Base-by-base conservation (phyloP, 2,888 invertebrate genomes). In the Dicycla oo region DNA sequence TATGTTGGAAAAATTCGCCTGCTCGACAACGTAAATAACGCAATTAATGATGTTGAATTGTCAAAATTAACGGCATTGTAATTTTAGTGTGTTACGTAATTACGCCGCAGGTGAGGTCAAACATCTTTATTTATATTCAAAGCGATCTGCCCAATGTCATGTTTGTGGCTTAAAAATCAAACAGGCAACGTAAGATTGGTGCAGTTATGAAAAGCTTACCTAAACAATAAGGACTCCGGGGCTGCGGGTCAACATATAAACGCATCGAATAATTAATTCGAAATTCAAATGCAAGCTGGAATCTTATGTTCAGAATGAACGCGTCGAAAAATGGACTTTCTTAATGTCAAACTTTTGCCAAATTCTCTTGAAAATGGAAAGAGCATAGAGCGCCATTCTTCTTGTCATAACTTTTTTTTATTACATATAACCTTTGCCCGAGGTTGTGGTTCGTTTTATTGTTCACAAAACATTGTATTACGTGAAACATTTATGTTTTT, bases 371-470 rank as follows among this genome's bases (percentile, higher is more conserved):
- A 49, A 70, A 78, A 70, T 45, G 49, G 54, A 66, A 69, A 57
- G 18, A 63, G 54, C 57, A 60, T 30, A 45, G 75, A n/a, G 49
- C 53, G 51, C n/a, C 62, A 67, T 77, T 77, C 7, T 47, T 61
- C 51, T 40, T 49, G 58, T 45, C 30, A 64, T 68, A 68, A 47
- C 53, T 56, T 69, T 77, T 69, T 77, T 67, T 78, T 81, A 77
- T 78, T 56, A 60, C 63, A 47, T 40, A 26, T 63, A 75, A 63
- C 76, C 23, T 56, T 54, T 30, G 10, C 23, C 30, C 30, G 26
- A 47, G 54, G n/a, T 63, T 18, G 47, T 75, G 47, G 34, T 26
- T 67, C 8, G 43, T 69, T 77, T 64, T 69, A 69, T 81, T 51
- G 77, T 60, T 77, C 63, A 64, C 38, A 62, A 66, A 77, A 73